Evolutionary conservation across 2,113 vertebrate genomes (phyloP), one percentile per base, ranked within the genome.

Genomic region (Otis tarda): DNA sequence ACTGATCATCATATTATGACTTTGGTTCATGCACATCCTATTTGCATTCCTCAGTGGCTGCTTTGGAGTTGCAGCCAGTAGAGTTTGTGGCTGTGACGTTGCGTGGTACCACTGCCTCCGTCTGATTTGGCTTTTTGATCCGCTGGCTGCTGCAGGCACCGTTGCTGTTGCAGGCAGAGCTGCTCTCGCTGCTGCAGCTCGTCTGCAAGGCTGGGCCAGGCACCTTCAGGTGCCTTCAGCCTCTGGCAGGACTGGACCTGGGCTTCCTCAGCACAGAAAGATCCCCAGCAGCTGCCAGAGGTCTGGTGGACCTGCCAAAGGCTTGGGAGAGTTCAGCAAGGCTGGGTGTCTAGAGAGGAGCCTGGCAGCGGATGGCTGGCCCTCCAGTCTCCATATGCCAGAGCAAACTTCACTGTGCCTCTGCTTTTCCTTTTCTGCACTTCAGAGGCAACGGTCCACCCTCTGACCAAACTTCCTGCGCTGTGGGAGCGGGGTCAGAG

Each of bases 401-500:
- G 55, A 88, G 50, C 56, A 73, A 73, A 68, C 41, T 25, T 14
- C 6, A 13, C 45, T 41, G 9, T 39, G 65, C 65, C 59, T 61
- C 86, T 78, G 20, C 28, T 81, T 87, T 74, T 65, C 59, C 28
- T 84, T 87, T 69, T 65, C 59, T 65, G 55, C 4, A 4, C 33
- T 69, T 59, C 69, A 33, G 45, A 73, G 74, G 56, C 55, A 15
- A 27, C 64, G 6, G 6, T 37, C 68, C 22, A 5, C n/a, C 20
- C 59, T 69, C 43, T 1, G 13, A 39, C 22, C 49, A 43, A 35
- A 63, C 6, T 19, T 25, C 23, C 21, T 13, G 21, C 23, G 4
- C 70, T 28, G 68, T 1, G 6, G 41, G 21, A 89, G 37, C 1
- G 0, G 30, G 18, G 41, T n/a, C 1, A 0, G 63, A 73, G n/a